Evolutionary conservation across 2,797 vertebrate genomes (phyloP).

Genomic region (Yasuhikotakia modesta): DNA sequence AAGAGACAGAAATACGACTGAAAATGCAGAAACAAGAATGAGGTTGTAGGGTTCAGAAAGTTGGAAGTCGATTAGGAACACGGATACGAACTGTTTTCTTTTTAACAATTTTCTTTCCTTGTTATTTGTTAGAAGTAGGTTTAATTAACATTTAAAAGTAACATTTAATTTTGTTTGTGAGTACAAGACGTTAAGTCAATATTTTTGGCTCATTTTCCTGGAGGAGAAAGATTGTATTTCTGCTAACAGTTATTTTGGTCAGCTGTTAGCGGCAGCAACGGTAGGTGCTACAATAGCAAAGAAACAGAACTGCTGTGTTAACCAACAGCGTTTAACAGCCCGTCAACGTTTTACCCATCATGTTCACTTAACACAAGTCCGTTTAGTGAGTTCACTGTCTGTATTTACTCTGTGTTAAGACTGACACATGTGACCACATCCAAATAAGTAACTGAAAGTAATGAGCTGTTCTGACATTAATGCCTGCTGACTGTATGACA

Average conservation of each 20-base stretch:
- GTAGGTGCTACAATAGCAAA: neutral
- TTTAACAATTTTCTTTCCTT: neutral
- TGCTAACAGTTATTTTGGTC: neutral
- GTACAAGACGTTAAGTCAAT: neutral
- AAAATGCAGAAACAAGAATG: too few species aligned
- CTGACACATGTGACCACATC: conserved; percentile 10
- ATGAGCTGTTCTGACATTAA: conserved; percentile 5
- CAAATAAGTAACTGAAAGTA: conserved; percentile 4
- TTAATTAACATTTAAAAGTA: too few species aligned
- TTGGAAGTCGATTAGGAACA: too few species aligned
- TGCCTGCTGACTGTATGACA: neutral
- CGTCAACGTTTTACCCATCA: neutral
- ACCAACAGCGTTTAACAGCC: neutral
- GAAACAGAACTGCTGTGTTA: neutral
- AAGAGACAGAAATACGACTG: too few species aligned
- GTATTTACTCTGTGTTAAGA: neutral
- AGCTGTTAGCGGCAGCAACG: neutral
- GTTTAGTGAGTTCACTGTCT: neutral
- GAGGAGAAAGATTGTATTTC: neutral
- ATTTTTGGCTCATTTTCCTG: neutral
- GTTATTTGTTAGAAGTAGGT: neutral
- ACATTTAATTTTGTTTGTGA: neutral
- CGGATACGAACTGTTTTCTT: too few species aligned
- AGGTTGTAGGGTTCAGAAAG: too few species aligned
- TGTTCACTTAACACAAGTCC: conserved; percentile 1